A percentile compares a stretch with the other conserved stretches of the same genome.
Evolutionary conservation across 2,113 vertebrate genomes (phyloP).

Genomic region (Petrocephalus microphthalmus): DNA sequence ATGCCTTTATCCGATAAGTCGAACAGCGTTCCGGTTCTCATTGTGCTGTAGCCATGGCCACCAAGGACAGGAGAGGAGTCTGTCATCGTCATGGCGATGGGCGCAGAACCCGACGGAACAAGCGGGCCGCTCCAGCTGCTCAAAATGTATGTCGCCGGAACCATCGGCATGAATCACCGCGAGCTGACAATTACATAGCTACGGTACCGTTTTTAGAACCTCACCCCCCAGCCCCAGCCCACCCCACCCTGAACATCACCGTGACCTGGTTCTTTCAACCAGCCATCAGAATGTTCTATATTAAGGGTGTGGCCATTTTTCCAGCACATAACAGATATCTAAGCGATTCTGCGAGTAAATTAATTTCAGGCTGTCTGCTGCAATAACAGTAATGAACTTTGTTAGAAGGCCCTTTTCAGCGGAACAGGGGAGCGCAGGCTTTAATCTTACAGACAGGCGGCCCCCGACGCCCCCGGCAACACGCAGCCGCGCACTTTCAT

Average conservation of each 20-base stretch:
- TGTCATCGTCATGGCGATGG: neutral
- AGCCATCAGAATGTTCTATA: neutral
- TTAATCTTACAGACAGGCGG: neutral
- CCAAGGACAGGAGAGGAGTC: neutral
- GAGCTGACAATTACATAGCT: neutral
- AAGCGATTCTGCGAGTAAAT: neutral
- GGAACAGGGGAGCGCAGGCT: neutral
- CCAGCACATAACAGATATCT: neutral
- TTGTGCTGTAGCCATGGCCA: constrained; percentile 25
- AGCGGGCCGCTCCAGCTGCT: neutral
- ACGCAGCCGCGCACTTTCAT: neutral
- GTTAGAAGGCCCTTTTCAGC: neutral
- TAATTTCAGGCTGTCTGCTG: neutral
- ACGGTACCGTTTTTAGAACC: neutral
- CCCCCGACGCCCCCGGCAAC: neutral
- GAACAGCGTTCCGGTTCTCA: constrained; percentile 16
- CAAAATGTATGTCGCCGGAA: neutral
- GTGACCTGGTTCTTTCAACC: neutral
- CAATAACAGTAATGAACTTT: constrained; percentile 5
- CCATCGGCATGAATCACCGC: neutral
- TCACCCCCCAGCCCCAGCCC: neutral
- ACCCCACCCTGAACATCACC: neutral
- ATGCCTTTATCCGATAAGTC: neutral
- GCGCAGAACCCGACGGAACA: neutral
- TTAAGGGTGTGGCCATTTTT: constrained; percentile 5